A percentile compares a stretch with the other conserved stretches of the same genome.
Evolutionary conservation across 2,113 vertebrate genomes (phyloP).

Genomic region (Natator depressus): DNA sequence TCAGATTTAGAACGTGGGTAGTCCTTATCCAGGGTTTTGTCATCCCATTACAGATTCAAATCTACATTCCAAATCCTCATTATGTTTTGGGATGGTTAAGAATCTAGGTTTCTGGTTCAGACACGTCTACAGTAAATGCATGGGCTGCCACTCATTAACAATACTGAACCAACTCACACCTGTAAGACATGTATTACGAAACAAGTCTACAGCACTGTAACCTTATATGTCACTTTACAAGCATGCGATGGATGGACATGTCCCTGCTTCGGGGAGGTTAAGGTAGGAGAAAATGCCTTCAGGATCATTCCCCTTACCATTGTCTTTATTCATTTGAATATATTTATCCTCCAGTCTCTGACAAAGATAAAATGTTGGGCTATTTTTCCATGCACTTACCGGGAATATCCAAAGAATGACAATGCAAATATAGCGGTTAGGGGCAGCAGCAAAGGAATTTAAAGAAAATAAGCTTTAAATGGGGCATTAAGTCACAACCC

Average conservation of each 20-base stretch:
- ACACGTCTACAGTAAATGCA: not conserved
- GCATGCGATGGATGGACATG: accelerated
- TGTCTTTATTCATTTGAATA: not conserved
- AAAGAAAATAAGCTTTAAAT: not conserved
- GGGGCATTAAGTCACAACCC: not conserved
- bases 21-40: not conserved
- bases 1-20: not conserved
- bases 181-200: not conserved
- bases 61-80: not conserved
- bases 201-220: not conserved
- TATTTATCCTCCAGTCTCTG: not conserved
- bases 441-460: accelerated
- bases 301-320: not conserved
- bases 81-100: not conserved
- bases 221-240: not conserved
- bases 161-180: not conserved
- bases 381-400: not conserved
- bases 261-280: not conserved
- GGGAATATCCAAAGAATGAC: not conserved
- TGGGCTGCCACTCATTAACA: not conserved
- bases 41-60: not conserved
- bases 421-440: not conserved
- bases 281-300: not conserved
- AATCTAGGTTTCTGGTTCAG: not conserved
- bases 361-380: not conserved